Evolutionary conservation across 2,888 invertebrate genomes (phyloP), one percentile per base, ranked within the genome.

Genomic region (Acrobasis suavella): DNA sequence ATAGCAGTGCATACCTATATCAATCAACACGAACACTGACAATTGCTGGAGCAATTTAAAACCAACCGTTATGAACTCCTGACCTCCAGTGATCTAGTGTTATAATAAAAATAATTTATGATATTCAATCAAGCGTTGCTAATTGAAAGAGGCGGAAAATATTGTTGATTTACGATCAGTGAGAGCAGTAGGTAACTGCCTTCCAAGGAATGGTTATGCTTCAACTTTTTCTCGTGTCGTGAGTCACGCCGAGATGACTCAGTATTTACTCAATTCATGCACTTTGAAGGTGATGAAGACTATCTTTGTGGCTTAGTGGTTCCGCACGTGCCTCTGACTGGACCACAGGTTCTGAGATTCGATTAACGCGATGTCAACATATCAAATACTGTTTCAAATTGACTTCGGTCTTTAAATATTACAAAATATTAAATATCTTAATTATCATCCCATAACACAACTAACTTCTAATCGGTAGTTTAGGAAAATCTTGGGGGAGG

Each of bases 201-300:
- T 15, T 39, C 10, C 10, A 55, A 9, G 55, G 55, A 55, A 38
- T 46, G 17, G 14, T 58, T 22, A 1, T 10, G 8, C 16, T 58
- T 14, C 1, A 22, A 46, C 46, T 46, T 58, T 58, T 58, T 46
- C 56, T 58, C 15, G 32, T 9, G 42, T n/a, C 60, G 50, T 60
- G 50, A 60, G 15, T 60, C 60, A 60, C 51, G 39, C 38, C 6
- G 59, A 50, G 50, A 51, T 60, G 60, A 60, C 60, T 60, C 60
- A 60, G 39, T 38, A 42, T 16, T n/a, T 38, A 10, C 39, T 39
- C 1, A 39, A 10, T 17, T 39, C 15, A 15, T 55, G 55, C 42
- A 46, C n/a, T 46, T 46, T 46, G 46, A 42, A 42, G 12, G 42
- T 10, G 22, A 22, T 22, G 22, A 22, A 32, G 32, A 32, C 32